Base-by-base conservation (phyloP, 2,113 vertebrate genomes). In the Nanger granti region DNA sequence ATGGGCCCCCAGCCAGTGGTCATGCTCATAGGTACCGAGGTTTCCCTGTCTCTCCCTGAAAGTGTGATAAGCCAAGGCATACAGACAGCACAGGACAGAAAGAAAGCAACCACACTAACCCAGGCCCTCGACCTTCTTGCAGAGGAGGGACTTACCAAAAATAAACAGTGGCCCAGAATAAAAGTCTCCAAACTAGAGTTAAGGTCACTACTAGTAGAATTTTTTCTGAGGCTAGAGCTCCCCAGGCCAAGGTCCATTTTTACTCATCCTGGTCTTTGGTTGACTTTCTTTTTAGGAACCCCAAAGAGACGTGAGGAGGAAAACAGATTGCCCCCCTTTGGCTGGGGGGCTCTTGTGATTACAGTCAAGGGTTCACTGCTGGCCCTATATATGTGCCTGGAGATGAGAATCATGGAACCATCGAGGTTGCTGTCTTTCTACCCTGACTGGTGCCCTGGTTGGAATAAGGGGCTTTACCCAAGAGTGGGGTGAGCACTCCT, bases 131-230 rank as follows among this genome's bases (percentile, higher is more conserved):
- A 83, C 93, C 87, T 97, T 83, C n/a, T 31, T 1, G 1, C 55
- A 88, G 87, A 28, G 90, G 87, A 97, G 96, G 93, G 80, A 95
- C 92, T 97, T 96, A 86, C 88, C 79, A 94, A 96, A 96, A 95
- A 66, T 92, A 97, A 86, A 90, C 89, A 80, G 22, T 90, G 92
- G 57, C 62, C 64, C 59, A n/a, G 84, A 41, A 34, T 24, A 22
- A 37, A 94, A 34, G 26, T n/a, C 66, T 80, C 73, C 79, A 80
- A 80, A 55, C 57, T 62, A 18, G 3, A 44, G 28, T 87, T 66
- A 80, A 4, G 12, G 37, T 92, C 15, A n/a, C 85, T 57, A 88
- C 60, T 14, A 86, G 66, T 3, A 83, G 84, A 54, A 91, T 64
- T 66, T 85, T 85, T 89, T 93, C 88, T 92, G 85, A 96, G 76